Evolutionary conservation across 2,797 vertebrate species (phyloP).

Genomic region (Coregonus ussuriensis): DNA sequence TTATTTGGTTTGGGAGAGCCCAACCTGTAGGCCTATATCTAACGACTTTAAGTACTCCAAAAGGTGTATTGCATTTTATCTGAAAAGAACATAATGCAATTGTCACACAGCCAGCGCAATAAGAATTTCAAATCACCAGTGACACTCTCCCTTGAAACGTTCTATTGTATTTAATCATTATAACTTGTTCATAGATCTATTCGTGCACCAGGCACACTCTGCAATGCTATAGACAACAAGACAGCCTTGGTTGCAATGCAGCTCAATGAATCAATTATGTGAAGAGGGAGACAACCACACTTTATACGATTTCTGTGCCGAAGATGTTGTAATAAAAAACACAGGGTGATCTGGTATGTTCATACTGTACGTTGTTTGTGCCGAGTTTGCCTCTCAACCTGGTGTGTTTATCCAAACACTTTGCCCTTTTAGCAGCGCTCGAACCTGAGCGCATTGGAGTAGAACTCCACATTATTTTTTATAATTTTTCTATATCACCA

Average conservation of each 20-base stretch:
- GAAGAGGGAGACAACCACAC: not conserved
- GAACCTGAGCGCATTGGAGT: not conserved
- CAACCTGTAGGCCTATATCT: not conserved
- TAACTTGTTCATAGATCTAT: not conserved
- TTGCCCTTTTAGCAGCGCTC: not conserved
- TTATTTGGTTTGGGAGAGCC: not conserved
- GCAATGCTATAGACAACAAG: not conserved
- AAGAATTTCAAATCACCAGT: not conserved
- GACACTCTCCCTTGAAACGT: not conserved
- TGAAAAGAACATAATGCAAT: too few species aligned
- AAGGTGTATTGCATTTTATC: too few species aligned
- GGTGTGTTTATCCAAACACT: not conserved
- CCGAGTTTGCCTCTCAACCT: not conserved
- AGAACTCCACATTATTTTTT: not conserved
- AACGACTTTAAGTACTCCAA: too few species aligned
- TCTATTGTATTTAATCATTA: not conserved
- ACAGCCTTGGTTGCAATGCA: not conserved
- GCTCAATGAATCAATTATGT: slow-evolving; percentile 9
- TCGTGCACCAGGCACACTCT: not conserved
- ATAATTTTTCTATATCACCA: not conserved
- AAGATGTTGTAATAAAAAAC: not conserved
- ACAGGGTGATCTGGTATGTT: not conserved
- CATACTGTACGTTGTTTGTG: not conserved
- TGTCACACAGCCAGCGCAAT: not conserved
- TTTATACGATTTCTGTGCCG: not conserved